Evolutionary conservation across 2,888 invertebrate species (phyloP), one percentile per base, ranked within the genome.

Genomic region (Athalia cordata): DNA sequence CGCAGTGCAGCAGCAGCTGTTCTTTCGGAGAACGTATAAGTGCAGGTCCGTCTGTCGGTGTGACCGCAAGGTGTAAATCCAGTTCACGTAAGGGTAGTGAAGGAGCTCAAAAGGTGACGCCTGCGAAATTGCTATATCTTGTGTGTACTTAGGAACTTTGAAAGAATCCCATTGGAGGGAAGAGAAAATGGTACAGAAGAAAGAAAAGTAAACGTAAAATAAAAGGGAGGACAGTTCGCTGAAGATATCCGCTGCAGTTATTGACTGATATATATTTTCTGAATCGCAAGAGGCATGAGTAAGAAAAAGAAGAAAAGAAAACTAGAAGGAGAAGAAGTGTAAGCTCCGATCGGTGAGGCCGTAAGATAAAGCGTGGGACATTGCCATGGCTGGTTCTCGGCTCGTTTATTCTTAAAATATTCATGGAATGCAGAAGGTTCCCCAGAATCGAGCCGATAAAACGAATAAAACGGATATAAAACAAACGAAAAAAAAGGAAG

Each of bases 391-490:
- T 52, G 75, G 72, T 78, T 81, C 80, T 81, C 81, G 78, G 80
- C 68, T 79, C 80, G 78, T 80, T 80, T 81, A 79, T 81, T 77
- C 80, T 78, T 85, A 82, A 85, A 85, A 84, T 85, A 85, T 85
- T 85, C 85, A 85, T 84, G 81, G 81, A 81, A 81, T 80, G 79
- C 80, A 79, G 80, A 77, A 64, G 77, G 59, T 75, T 49, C 79
- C 13, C 50, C 52, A 68, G 67, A 72, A 80, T 78, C 61, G 67
- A 75, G 75, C 50, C 70, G 76, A 70, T 64, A 75, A 75, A 75
- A 75, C 62, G 62, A 64, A 61, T 52, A 62, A 75, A 61, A 9
- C 49, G 75, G 62, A 47, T 13, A 68, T 29, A 68, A 68, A 55
- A 52, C 29, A 29, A 57, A 52, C 29, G 49, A n/a, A 61, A 67